These are phyloP conservation scores for Chelon labrosus DNA, from an alignment of 2,797 vertebrate genomes.

Conservation along the genomic window DNA sequence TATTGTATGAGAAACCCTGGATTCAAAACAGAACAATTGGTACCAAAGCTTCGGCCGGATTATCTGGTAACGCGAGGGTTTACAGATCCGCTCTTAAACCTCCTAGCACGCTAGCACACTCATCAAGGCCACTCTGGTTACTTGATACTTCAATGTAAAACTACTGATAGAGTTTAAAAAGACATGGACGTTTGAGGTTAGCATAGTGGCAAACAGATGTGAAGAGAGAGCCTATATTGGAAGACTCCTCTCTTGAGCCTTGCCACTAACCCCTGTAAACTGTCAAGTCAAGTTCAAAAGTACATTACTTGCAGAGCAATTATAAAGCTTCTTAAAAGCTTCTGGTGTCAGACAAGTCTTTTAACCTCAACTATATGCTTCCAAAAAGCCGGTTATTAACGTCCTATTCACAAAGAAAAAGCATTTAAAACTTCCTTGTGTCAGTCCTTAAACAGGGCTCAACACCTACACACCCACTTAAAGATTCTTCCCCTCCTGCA, in stretches of 20 bases:
- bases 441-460: background rate
- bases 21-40: no score
- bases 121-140: no score
- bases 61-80: no score
- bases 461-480: conserved; percentile 1
- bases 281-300: background rate
- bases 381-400: background rate
- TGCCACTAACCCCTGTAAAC: background rate
- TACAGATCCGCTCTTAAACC: no score
- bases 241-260: background rate
- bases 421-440: background rate
- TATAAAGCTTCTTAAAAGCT: background rate
- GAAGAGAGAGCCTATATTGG: background rate
- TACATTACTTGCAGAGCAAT: background rate
- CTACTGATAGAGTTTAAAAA: no score
- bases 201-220: no score
- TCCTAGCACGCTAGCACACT: no score
- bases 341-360: background rate
- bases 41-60: no score
- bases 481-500: background rate
- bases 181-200: no score
- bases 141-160: no score
- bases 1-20: no score
- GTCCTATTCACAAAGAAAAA: background rate
- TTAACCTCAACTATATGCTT: conserved; percentile 5